Evolutionary conservation across 2,797 vertebrate genomes (phyloP).

Genomic region (Xyrichtys novacula): DNA sequence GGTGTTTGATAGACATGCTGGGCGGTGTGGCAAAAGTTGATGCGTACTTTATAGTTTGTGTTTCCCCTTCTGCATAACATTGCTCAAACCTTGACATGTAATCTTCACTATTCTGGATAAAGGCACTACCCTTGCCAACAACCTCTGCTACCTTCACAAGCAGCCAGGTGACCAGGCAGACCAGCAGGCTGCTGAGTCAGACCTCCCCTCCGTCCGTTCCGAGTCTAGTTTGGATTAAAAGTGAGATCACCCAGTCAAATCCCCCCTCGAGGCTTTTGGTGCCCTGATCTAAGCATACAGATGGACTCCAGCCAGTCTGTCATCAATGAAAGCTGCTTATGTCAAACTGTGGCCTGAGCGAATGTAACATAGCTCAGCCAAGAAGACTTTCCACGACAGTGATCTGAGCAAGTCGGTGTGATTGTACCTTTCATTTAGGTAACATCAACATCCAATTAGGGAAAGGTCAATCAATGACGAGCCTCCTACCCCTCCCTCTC

Average conservation of each 20-base stretch:
- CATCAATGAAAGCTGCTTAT: constrained; percentile 75
- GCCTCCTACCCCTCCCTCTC: constrained; percentile 38
- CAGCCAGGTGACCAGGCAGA: constrained; percentile 59
- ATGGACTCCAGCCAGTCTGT: constrained; percentile 55
- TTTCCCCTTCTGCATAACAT: neutral
- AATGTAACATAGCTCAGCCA: constrained; percentile 15
- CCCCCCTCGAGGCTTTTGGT: constrained; percentile 43
- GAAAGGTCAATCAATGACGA: constrained; percentile 26
- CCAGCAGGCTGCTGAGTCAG: constrained; percentile 72
- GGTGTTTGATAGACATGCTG: constrained; percentile 26
- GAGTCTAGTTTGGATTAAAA: constrained; percentile 72
- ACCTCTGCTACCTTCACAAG: constrained; percentile 13
- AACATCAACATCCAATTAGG: constrained; percentile 54
- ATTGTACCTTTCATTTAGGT: constrained; percentile 29
- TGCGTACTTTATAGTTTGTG: constrained; percentile 4
- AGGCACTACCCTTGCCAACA: neutral
- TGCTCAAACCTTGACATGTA: neutral
- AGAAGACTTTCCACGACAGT: constrained; percentile 29
- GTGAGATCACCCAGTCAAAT: constrained; percentile 79
- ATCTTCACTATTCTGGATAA: constrained; percentile 6
- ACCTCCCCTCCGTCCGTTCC: constrained; percentile 34
- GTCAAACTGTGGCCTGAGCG: constrained; percentile 43
- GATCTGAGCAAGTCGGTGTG: constrained; percentile 33
- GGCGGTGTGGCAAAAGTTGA: constrained; percentile 13
- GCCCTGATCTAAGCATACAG: constrained; percentile 57